Base-by-base conservation (phyloP, 2,797 vertebrate genomes). In the Orestias chungarensis region DNA sequence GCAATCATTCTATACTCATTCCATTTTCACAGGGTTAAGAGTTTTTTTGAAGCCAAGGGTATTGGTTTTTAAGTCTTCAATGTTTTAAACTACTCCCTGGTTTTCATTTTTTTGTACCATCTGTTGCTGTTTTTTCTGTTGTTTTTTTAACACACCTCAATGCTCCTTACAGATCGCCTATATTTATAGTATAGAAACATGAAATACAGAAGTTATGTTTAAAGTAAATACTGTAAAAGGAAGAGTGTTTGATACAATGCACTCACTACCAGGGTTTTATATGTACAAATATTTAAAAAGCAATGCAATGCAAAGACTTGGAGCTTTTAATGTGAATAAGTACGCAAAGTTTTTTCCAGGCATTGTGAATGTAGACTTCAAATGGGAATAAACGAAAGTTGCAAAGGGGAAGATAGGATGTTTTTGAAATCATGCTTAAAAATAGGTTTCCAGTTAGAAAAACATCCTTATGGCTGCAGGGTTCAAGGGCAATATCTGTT, bases 401-500 rank as follows among this genome's bases (percentile, higher is more conserved):
- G 44, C 10, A 33, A 64, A 61, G 43, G 25, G 61, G 68, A 62
- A 44, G 25, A 72, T n/a, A 46, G 35, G 14, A 54, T n/a, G 14
- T 35, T 65, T 83, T 74, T 75, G 42, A 76, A 71, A 59, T 61
- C 44, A 64, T 82, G 55, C 52, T 71, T 66, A 75, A 81, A 75
- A 88, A 76, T 61, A 79, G 49, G 31, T 18, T 50, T 25, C 17
- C 62, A 38, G 77, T 81, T 70, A 73, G 38, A 49, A 81, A 77
- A 83, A 66, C 52, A 72, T 62, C 66, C 69, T 29, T 44, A 74
- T 75, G 68, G 55, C 80, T 75, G 31, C 54, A 65, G 64, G 49
- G 84, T 85, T 88, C 83, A 87, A 87, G 83, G 85, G 75, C 70
- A 65, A 2, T 7, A 23, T 46, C 38, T 10, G 23, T 44, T 52